Percentiles rank a stretch among this genome's conserved stretches.
These are phyloP conservation scores for Tetrapedia diversipes DNA, from an alignment of 2,888 invertebrate genomes.

Conservation along the genomic window DNA sequence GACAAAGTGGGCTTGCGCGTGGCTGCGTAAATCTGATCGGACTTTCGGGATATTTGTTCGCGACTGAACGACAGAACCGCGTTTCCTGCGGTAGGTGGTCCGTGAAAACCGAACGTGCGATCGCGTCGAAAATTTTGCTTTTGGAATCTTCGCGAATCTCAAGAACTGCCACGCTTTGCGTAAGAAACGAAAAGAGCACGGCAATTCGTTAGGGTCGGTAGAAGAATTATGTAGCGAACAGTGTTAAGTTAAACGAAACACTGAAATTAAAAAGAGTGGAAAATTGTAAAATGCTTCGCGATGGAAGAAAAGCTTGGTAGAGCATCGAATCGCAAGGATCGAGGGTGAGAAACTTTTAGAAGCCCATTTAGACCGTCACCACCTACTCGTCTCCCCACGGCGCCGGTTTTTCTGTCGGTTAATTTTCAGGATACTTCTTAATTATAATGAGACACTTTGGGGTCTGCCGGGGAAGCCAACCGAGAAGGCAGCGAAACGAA, in stretches of 20 bases:
- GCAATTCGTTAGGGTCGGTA: too few relatives aligned
- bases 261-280: not conserved
- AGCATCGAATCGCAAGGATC: conserved; percentile 17
- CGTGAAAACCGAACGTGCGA: not conserved
- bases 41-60: not conserved
- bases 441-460: conserved; percentile 81
- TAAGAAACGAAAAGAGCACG: too few relatives aligned
- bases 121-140: too few relatives aligned
- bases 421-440: conserved; percentile 81
- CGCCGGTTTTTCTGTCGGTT: conserved; percentile 76
- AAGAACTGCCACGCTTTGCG: too few relatives aligned
- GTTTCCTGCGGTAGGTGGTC: not conserved
- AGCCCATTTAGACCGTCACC: conserved; percentile 65
- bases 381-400: conserved; percentile 47
- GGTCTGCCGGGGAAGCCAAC: conserved; percentile 63
- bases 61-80: not conserved
- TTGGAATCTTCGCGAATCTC: too few relatives aligned
- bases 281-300: not conserved
- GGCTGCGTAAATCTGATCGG: conserved; percentile 55
- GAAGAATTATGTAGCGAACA: too few relatives aligned
- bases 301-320: not conserved
- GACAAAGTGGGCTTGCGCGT: conserved; percentile 63
- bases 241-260: too few relatives aligned
- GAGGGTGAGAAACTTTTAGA: conserved; percentile 68
- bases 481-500: conserved; percentile 39